Base-by-base conservation (phyloP, 2,888 invertebrate genomes). In the Autographa gamma region DNA sequence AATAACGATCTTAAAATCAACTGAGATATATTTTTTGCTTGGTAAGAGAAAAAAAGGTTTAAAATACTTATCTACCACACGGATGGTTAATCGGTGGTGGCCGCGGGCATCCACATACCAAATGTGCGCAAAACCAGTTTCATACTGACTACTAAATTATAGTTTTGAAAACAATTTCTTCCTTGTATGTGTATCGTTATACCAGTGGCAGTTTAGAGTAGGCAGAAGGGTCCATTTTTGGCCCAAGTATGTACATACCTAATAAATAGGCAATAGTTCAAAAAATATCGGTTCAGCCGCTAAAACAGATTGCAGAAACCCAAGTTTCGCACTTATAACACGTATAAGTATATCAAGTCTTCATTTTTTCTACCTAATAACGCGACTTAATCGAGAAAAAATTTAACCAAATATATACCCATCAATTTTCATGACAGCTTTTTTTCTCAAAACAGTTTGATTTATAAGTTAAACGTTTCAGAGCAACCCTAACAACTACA, bases 1-100 rank as follows among this genome's bases (percentile, higher is more conserved):
- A 73, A 43, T n/a, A 25, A 13, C 25, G 14, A 13, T 19, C 38
- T 61, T 65, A 73, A 73, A 69, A 61, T 31, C 16, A 19, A 25
- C 48, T 48, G 48, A 16, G 16, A n/a, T 48, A 16, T 48, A 2
- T 48, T n/a, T 48, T 48, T 48, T 48, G 48, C n/a, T 48, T n/a
- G n/a, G 48, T 48, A n/a, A 48, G n/a, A 48, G 3, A 48, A 48
- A 48, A 7, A 48, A 48, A 6, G 0, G n/a, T 48, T 48, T 48
- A n/a, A 48, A 48, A 48, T 48, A n/a, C 48, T n/a, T 48, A 48
- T 7, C 48, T 43, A n/a, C 48, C 48, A 48, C n/a, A 7, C 48
- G 48, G n/a, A 48, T 48, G 48, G 48, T 48, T 48, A 48, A 48
- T 48, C 48, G 48, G 48, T n/a, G 48, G 16, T 16, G 5, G 48